A percentile compares a stretch with the other conserved stretches of the same genome.
These are phyloP conservation scores for Sparus aurata DNA, from an alignment of 2,797 vertebrate genomes.

Conservation along the genomic window DNA sequence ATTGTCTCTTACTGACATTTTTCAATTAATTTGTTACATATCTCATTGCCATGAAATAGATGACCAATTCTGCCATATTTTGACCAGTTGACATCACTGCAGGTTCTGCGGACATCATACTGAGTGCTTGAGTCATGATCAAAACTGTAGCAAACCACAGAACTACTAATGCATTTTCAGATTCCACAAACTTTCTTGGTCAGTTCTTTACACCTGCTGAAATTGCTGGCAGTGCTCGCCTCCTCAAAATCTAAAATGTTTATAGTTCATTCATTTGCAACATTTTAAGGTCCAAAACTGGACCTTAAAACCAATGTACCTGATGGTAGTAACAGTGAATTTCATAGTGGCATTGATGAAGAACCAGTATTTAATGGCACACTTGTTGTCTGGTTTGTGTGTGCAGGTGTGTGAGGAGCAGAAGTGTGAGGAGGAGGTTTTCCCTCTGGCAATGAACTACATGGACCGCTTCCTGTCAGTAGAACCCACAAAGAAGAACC, in stretches of 20 bases:
- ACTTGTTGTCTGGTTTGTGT: constrained; percentile 22
- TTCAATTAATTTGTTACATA: not conserved
- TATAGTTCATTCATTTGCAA: too few species aligned
- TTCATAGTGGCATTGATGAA: not conserved
- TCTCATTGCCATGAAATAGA: not conserved
- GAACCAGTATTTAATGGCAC: not conserved
- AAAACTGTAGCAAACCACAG: too few species aligned
- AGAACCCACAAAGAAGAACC: constrained; percentile 90
- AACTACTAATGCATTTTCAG: not conserved
- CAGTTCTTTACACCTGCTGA: not conserved
- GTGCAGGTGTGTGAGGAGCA: constrained; percentile 95
- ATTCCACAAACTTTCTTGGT: not conserved
- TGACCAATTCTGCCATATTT: not conserved
- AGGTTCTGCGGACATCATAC: not conserved
- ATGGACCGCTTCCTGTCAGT: constrained; percentile 95
- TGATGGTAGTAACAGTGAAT: not conserved
- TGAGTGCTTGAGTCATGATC: too few species aligned
- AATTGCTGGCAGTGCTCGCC: not conserved
- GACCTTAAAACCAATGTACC: not conserved
- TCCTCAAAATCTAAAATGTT: not conserved
- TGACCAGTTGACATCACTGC: not conserved
- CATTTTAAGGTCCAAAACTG: too few species aligned
- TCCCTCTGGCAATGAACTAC: constrained; percentile 96
- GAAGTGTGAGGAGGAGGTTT: constrained; percentile 96
- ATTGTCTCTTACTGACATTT: not conserved